Evolutionary conservation across 1,140 invertebrate species (phyloP).

Genomic region (Tetramorium simillimum): DNA sequence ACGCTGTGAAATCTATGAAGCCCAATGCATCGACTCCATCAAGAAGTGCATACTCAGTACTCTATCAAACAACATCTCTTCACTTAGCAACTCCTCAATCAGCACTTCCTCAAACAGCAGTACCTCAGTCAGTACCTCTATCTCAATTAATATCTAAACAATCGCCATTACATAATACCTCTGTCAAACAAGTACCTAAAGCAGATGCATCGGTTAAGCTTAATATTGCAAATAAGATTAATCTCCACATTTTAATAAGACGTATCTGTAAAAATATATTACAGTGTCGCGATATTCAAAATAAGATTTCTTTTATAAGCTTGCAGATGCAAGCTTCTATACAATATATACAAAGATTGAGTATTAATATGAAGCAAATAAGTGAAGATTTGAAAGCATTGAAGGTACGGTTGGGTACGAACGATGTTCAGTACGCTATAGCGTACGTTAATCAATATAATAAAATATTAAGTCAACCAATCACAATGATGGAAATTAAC

Average conservation of each 20-base stretch:
- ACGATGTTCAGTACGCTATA: background rate
- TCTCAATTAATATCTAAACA: no score
- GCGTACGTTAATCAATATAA: background rate
- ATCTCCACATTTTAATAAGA: no score
- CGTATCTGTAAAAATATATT: no score
- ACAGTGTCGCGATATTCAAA: no score
- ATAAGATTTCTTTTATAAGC: no score
- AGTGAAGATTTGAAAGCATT: background rate
- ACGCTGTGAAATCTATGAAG: background rate
- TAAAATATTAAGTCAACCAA: background rate
- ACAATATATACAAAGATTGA: background rate
- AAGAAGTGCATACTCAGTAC: background rate
- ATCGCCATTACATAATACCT: no score
- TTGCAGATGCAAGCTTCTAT: no score
- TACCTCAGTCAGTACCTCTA: no score
- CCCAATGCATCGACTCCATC: background rate
- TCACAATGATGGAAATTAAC: background rate
- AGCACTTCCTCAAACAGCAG: background rate
- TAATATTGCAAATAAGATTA: no score
- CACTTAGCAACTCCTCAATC: background rate
- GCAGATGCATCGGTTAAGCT: no score
- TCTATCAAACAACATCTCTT: no score
- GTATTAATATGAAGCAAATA: background rate
- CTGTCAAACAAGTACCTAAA: no score
- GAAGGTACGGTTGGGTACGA: background rate